These are phyloP conservation scores for Gymnocephalus cernua DNA, from an alignment of 2,113 vertebrate genomes.

Conservation along the genomic window DNA sequence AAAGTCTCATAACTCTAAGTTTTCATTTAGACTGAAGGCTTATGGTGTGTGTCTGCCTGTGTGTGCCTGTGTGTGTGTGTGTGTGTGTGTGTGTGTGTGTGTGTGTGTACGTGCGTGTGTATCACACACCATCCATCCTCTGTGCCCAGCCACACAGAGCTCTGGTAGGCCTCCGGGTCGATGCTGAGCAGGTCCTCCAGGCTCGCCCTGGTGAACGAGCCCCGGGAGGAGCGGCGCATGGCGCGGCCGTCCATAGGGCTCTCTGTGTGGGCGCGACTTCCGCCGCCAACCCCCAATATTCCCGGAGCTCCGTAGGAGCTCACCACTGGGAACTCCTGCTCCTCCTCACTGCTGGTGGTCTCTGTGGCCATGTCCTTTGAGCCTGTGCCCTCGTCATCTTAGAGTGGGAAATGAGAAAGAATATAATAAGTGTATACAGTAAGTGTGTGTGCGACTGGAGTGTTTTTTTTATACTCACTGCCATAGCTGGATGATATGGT, in stretches of 20 bases:
- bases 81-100: not conserved
- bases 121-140: slow-evolving; percentile 94
- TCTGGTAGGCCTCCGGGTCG: slow-evolving; percentile 96
- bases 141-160: slow-evolving; percentile 98
- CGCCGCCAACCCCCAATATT: slow-evolving; percentile 53
- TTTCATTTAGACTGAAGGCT: not conserved
- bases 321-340: slow-evolving; percentile 91
- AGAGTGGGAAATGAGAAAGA: not conserved
- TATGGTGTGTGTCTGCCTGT: not conserved
- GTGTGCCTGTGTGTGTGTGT: not conserved
- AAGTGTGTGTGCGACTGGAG: not conserved
- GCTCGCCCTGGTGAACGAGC: slow-evolving; percentile 95
- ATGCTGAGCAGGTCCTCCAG: slow-evolving; percentile 96
- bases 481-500: slow-evolving; percentile 97
- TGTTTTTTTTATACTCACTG: slow-evolving; percentile 86
- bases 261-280: slow-evolving; percentile 79
- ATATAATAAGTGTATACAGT: not conserved
- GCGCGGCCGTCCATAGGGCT: slow-evolving; percentile 92
- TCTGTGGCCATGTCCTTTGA: slow-evolving; percentile 93
- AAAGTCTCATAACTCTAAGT: not conserved
- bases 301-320: slow-evolving; percentile 83
- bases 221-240: slow-evolving; percentile 92
- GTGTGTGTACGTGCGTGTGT: not conserved
- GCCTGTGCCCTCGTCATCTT: slow-evolving; percentile 92
- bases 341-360: slow-evolving; percentile 97